Conservation (phyloP, 2,113 vertebrate species). For the Alouatta palliata region DNA sequence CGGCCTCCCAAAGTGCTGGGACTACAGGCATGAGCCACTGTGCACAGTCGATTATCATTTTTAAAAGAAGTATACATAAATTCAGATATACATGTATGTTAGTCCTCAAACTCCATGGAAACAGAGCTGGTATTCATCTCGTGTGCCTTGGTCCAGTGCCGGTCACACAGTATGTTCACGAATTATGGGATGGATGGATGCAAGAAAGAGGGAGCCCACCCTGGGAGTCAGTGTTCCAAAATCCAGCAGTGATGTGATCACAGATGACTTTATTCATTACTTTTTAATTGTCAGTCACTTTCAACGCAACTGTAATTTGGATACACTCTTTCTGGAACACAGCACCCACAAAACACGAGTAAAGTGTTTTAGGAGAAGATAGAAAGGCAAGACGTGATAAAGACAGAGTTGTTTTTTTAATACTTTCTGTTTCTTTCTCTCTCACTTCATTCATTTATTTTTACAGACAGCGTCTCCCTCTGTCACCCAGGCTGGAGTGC, state of each 20-base stretch:
- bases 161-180: no score
- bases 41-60: no score
- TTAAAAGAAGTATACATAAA: neutral
- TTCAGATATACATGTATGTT: fast-evolving
- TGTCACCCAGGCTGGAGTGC: no score
- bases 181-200: no score
- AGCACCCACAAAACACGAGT: neutral
- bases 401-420: neutral
- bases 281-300: neutral
- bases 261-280: neutral
- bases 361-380: neutral
- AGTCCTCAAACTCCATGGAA: neutral
- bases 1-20: no score
- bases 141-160: fast-evolving
- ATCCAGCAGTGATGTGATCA: neutral
- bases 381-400: neutral
- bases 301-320: neutral
- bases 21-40: no score
- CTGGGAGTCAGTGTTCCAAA: neutral
- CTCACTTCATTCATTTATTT: no score
- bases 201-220: neutral
- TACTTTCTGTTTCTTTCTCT: no score
- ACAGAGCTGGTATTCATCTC: neutral
- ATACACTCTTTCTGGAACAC: neutral
- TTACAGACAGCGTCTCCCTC: no score